These are phyloP conservation scores for Deladenus siricidicola DNA, from an alignment of 2,888 invertebrate genomes.

Conservation along the genomic window DNA sequence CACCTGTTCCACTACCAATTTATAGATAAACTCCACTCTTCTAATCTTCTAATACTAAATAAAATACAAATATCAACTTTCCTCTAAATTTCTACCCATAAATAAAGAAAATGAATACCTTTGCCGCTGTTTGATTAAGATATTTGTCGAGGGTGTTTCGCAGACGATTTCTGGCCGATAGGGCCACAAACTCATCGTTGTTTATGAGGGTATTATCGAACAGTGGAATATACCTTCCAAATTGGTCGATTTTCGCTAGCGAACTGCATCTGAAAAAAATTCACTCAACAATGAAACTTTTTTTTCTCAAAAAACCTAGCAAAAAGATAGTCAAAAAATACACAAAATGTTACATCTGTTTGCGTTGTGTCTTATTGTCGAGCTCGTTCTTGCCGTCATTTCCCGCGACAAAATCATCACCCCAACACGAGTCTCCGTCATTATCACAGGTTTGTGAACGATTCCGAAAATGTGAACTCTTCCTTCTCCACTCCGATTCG, in stretches of 20 bases:
- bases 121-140: slow-evolving; percentile 20
- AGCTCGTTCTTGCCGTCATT: too few species aligned
- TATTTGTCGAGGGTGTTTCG: slow-evolving; percentile 21
- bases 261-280: slow-evolving; percentile 22
- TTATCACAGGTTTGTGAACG: neutral
- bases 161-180: slow-evolving; percentile 9
- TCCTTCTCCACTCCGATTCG: too few species aligned
- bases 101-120: too few species aligned
- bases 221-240: slow-evolving; percentile 39
- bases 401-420: neutral
- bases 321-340: too few species aligned
- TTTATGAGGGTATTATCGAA: slow-evolving; percentile 28
- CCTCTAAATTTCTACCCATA: too few species aligned
- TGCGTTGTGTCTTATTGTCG: too few species aligned
- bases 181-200: neutral
- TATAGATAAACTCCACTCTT: too few species aligned
- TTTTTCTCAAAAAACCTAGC: too few species aligned
- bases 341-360: neutral
- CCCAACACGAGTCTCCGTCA: neutral
- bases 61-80: too few species aligned
- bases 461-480: neutral
- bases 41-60: too few species aligned
- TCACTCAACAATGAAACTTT: too few species aligned
- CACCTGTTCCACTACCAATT: too few species aligned
- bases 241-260: slow-evolving; percentile 40